Percentiles rank a stretch among this genome's conserved stretches.
Evolutionary conservation across 1,140 invertebrate genomes (phyloP).

Genomic region (Papilio helenus): DNA sequence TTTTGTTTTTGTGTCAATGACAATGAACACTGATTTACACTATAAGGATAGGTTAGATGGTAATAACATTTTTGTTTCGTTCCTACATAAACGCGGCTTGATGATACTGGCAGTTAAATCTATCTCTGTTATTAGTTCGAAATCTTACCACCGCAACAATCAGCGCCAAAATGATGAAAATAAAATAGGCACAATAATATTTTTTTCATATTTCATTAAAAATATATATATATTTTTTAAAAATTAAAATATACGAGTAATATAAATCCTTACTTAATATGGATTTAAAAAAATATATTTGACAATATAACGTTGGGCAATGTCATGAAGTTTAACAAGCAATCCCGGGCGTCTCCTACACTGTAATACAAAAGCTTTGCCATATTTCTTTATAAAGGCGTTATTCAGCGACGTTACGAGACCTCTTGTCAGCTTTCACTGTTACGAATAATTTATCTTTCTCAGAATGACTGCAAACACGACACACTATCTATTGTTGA

Average conservation of each 20-base stretch:
- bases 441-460: constrained; percentile 6
- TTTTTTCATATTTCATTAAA: too few species aligned
- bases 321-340: constrained; percentile 7
- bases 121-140: too few species aligned
- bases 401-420: background rate
- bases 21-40: background rate
- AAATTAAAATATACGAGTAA: too few species aligned
- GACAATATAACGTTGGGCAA: background rate
- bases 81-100: too few species aligned
- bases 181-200: too few species aligned
- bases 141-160: too few species aligned
- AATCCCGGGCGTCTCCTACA: background rate
- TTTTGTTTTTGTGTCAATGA: background rate
- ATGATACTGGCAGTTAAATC: too few species aligned
- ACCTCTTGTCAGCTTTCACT: constrained; percentile 4
- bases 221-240: too few species aligned
- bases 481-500: background rate
- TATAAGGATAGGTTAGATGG: too few species aligned
- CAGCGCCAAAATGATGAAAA: too few species aligned
- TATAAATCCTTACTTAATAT: too few species aligned
- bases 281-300: background rate
- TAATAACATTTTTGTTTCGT: too few species aligned
- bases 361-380: background rate
- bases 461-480: background rate
- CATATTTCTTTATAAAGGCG: constrained; percentile 21